Conservation (phyloP, 2,113 vertebrate genomes). For the Entelurus aequoreus region DNA sequence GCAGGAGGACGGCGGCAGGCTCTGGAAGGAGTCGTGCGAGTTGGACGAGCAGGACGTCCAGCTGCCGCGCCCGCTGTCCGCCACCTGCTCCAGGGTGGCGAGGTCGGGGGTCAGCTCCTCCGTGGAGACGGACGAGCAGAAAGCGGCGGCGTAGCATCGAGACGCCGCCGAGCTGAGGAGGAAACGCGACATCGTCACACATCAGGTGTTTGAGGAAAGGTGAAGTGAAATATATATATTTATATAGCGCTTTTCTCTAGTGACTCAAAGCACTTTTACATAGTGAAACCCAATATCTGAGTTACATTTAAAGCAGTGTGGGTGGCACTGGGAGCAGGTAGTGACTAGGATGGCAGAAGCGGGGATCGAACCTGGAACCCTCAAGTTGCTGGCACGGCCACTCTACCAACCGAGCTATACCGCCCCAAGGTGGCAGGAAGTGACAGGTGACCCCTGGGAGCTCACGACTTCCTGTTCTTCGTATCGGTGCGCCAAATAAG, state of each 20-base stretch:
- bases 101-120: slow-evolving; percentile 89
- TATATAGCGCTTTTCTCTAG: no score
- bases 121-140: slow-evolving; percentile 77
- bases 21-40: slow-evolving; percentile 94
- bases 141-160: slow-evolving; percentile 69
- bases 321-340: no score
- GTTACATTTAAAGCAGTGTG: no score
- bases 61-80: slow-evolving; percentile 90
- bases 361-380: no score
- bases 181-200: not conserved
- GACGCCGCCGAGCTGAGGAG: slow-evolving; percentile 22
- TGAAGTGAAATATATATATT: no score
- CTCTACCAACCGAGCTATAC: no score
- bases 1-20: slow-evolving; percentile 73
- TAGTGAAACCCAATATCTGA: no score
- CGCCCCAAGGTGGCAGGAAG: slow-evolving; percentile 20
- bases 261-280: no score
- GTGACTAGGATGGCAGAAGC: no score
- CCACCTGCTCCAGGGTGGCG: slow-evolving; percentile 73
- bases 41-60: slow-evolving; percentile 97
- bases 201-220: no score
- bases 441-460: not conserved
- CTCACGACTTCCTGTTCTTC: slow-evolving; percentile 40
- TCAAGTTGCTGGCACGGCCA: no score
- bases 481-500: not conserved